A percentile compares a stretch with the other conserved stretches of the same genome.
Conservation (phyloP, 2,888 invertebrate genomes). For the Sussaba pulchella region DNA sequence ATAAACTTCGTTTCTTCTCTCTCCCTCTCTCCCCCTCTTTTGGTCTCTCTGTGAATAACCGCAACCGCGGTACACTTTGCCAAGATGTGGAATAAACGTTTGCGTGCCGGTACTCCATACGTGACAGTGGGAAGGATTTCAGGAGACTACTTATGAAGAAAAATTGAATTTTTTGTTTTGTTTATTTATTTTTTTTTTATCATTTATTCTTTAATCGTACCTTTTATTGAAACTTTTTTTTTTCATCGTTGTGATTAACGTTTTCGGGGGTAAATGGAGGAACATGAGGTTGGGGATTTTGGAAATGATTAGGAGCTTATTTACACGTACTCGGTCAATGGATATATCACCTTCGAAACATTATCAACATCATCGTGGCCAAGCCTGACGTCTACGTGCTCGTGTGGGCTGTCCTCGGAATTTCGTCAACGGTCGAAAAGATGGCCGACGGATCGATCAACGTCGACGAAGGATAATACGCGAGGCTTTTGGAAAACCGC, state of each 20-base stretch:
- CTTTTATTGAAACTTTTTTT: slow-evolving; percentile 82
- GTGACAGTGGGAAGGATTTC: not conserved
- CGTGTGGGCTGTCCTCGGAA: slow-evolving; percentile 67
- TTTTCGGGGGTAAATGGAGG: slow-evolving; percentile 55
- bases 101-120: slow-evolving; percentile 10
- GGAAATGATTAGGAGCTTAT: slow-evolving; percentile 76
- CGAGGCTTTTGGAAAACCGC: not conserved
- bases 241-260: slow-evolving; percentile 74
- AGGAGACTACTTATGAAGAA: slow-evolving; percentile 27
- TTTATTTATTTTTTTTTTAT: slow-evolving; percentile 11
- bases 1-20: slow-evolving; percentile 1
- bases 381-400: not conserved
- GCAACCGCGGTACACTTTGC: slow-evolving; percentile 52
- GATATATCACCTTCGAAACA: slow-evolving; percentile 64
- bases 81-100: slow-evolving; percentile 44
- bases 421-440: too few species aligned
- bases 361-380: slow-evolving; percentile 27
- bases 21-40: slow-evolving; percentile 1
- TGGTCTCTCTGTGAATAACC: not conserved
- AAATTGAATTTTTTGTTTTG: slow-evolving; percentile 47
- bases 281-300: slow-evolving; percentile 49
- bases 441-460: slow-evolving; percentile 72
- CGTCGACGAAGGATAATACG: slow-evolving; percentile 27
- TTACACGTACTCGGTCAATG: slow-evolving; percentile 78
- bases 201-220: slow-evolving; percentile 75